phyloP scores from a whole-genome alignment of 2,113 vertebrate species.

The Pogona vitticeps region DNA sequence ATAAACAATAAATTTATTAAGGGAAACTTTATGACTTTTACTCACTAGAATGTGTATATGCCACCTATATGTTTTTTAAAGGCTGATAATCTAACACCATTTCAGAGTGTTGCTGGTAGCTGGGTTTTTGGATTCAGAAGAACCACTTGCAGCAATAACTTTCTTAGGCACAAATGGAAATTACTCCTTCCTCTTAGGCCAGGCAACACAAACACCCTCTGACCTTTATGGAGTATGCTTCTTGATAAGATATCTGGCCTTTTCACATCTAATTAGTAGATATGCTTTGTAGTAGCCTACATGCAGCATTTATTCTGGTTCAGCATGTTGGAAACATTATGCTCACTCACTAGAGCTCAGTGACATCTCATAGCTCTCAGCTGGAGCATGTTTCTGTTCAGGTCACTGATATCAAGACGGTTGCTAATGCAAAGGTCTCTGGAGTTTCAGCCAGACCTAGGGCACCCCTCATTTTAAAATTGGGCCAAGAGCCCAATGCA shows the following conservation, averaged over 20 bases:
- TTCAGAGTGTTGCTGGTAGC: too few species aligned
- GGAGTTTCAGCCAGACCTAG: constrained; percentile 18
- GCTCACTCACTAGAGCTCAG: not conserved
- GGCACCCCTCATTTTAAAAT: constrained; percentile 36
- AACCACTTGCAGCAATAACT: not conserved
- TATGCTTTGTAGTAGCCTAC: constrained; percentile 2
- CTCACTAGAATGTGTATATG: not conserved
- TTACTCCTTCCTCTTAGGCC: not conserved
- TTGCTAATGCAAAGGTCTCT: constrained; percentile 18
- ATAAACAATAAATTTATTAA: not conserved
- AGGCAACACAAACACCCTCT: not conserved
- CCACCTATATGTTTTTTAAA: not conserved
- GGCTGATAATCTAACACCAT: not conserved
- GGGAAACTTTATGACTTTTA: not conserved
- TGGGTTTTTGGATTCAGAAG: not conserved
- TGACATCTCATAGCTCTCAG: constrained; percentile 16
- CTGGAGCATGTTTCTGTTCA: not conserved
- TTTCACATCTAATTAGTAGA: constrained; percentile 62
- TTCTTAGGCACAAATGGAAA: not conserved
- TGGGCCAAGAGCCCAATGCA: constrained; percentile 32
- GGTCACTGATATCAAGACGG: not conserved
- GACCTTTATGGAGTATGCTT: constrained; percentile 51
- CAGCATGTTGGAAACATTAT: constrained; percentile 5
- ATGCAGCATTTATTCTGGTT: constrained; percentile 16
- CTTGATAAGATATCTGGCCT: constrained; percentile 56